phyloP scores from a whole-genome alignment of 1,140 invertebrate species.

The Apis florea region DNA sequence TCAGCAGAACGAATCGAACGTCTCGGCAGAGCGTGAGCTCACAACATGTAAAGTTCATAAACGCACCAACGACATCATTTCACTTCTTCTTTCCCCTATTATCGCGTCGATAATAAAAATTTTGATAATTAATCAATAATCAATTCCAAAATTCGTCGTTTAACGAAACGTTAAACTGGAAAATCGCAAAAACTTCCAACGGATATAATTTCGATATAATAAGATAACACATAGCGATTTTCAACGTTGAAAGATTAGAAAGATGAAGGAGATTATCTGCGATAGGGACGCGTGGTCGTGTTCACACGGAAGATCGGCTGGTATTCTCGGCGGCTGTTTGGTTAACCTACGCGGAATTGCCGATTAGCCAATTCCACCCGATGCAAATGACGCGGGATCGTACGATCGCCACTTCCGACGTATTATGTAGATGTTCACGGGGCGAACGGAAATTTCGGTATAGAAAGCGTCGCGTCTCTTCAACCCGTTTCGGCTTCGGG shows the following conservation, averaged over 20 bases:
- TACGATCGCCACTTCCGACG: conserved; percentile 45
- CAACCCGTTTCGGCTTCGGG: neutral
- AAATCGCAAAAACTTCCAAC: neutral
- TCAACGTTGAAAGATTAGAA: neutral
- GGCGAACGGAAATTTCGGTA: conserved; percentile 36
- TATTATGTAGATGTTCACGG: conserved; percentile 28
- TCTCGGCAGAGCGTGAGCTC: conserved; percentile 12
- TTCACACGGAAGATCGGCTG: conserved; percentile 44
- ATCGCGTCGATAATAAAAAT: neutral
- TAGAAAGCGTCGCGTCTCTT: conserved; percentile 25
- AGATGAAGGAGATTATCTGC: neutral
- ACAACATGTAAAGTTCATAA: conserved; percentile 28
- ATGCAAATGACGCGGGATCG: conserved; percentile 43
- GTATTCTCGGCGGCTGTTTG: conserved; percentile 21
- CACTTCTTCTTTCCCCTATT: neutral
- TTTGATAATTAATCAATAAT: too few species aligned
- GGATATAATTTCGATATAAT: neutral
- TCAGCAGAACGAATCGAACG: conserved; percentile 45
- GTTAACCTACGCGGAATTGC: conserved; percentile 25
- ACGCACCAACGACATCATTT: conserved; percentile 18
- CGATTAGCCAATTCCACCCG: conserved; percentile 44
- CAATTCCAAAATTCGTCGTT: neutral
- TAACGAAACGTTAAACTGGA: neutral
- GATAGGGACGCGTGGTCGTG: conserved; percentile 1
- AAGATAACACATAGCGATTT: neutral